These are phyloP conservation scores for Electrona antarctica DNA, from an alignment of 2,113 vertebrate species.

Conservation along the genomic window DNA sequence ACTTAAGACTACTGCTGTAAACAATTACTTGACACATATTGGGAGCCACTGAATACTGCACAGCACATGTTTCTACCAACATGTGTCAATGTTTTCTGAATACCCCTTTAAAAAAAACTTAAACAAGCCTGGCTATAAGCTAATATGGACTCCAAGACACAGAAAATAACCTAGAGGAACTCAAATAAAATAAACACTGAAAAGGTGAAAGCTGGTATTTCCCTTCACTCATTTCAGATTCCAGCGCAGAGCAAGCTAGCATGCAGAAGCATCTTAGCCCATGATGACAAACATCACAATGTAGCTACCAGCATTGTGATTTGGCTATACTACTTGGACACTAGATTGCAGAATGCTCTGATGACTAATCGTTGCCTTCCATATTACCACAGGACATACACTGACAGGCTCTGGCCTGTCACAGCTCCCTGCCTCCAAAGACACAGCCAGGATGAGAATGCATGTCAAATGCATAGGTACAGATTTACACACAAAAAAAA, in stretches of 20 bases:
- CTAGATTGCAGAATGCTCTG: slow-evolving; percentile 10
- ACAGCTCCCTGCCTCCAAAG: slow-evolving; percentile 18
- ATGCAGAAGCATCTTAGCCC: neutral
- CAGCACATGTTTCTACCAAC: too few relatives aligned
- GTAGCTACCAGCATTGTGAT: neutral
- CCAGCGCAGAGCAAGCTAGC: too few relatives aligned
- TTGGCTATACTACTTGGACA: neutral
- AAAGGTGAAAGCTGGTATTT: neutral
- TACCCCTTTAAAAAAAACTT: neutral
- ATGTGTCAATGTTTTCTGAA: neutral
- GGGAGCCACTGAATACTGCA: too few relatives aligned
- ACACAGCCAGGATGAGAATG: slow-evolving; percentile 17
- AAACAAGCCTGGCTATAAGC: neutral
- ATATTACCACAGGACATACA: slow-evolving; percentile 31
- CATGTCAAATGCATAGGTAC: slow-evolving; percentile 3
- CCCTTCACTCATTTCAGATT: too few relatives aligned
- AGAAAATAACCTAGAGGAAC: neutral
- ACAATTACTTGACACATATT: too few relatives aligned
- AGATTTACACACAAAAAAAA: slow-evolving; percentile 14
- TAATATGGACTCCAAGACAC: neutral
- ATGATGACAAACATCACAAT: neutral
- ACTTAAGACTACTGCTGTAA: too few relatives aligned
- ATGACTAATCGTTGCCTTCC: slow-evolving; percentile 30
- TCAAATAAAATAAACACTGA: neutral
- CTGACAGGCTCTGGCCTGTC: slow-evolving; percentile 1